A percentile compares a stretch with the other conserved stretches of the same genome.
Conservation (phyloP, 2,888 invertebrate genomes). For the Zaprionus bogoriensis region DNA sequence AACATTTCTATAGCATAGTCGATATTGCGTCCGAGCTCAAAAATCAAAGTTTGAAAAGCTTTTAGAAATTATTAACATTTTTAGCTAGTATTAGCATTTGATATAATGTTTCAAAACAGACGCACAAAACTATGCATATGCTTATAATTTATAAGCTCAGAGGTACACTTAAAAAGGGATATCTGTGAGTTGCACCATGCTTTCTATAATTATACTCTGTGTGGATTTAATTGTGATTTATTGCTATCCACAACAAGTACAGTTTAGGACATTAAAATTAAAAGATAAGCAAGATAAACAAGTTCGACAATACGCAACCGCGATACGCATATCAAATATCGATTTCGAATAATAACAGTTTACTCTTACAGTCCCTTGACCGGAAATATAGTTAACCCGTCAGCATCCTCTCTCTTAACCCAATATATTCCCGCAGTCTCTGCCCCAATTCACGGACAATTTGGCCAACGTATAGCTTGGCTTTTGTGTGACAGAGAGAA, state of each 20-base stretch:
- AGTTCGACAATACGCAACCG: slow-evolving; percentile 7
- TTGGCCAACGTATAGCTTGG: slow-evolving; percentile 69
- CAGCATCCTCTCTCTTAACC: background rate
- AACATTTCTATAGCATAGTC: no score
- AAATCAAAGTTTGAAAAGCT: no score
- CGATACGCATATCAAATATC: slow-evolving; percentile 28
- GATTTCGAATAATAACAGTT: slow-evolving; percentile 65
- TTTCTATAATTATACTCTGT: slow-evolving; percentile 23
- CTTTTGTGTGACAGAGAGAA: slow-evolving; percentile 10
- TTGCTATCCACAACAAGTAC: slow-evolving; percentile 35
- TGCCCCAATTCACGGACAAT: slow-evolving; percentile 58
- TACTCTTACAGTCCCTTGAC: slow-evolving; percentile 49
- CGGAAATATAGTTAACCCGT: slow-evolving; percentile 76
- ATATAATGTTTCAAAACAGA: no score
- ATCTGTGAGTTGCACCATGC: no score
- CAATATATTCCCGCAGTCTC: background rate
- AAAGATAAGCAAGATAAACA: slow-evolving; percentile 20
- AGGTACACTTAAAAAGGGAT: no score
- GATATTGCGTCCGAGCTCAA: no score
- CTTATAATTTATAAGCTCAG: no score
- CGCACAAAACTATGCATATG: no score
- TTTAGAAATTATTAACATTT: no score
- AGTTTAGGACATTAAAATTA: slow-evolving; percentile 51
- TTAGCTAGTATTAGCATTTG: no score
- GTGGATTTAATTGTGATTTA: slow-evolving; percentile 32